These are phyloP conservation scores for Nothobranchius furzeri DNA, from an alignment of 2,113 vertebrate species.

Conservation along the genomic window DNA sequence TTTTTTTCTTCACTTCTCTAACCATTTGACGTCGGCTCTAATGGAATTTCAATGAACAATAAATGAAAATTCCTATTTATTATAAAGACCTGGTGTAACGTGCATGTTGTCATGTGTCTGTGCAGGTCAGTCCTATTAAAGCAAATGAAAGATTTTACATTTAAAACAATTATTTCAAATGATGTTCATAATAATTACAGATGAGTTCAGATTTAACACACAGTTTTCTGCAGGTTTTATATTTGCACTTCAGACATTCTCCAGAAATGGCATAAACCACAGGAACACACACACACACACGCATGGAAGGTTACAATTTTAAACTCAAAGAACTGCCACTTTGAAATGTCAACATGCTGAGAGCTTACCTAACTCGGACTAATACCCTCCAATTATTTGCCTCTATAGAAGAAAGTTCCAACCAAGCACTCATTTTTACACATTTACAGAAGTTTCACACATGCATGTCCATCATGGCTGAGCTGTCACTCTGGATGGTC, in stretches of 20 bases:
- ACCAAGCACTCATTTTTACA: background rate
- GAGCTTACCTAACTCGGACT: background rate
- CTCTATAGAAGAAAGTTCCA: background rate
- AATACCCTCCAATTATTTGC: background rate
- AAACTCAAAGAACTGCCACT: background rate
- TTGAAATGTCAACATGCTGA: slow-evolving; percentile 9
- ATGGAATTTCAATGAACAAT: background rate
- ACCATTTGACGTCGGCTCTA: background rate
- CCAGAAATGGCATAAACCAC: background rate
- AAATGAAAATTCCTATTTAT: background rate
- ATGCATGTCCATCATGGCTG: too few species aligned
- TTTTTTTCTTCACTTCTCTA: background rate
- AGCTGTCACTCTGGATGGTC: too few species aligned
- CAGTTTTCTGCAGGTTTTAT: background rate
- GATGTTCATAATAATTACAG: too few species aligned
- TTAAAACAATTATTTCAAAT: too few species aligned
- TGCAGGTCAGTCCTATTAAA: too few species aligned
- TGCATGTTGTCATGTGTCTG: too few species aligned
- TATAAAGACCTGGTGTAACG: too few species aligned
- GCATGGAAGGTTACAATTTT: background rate
- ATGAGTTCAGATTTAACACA: background rate
- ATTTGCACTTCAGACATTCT: background rate
- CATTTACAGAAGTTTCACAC: background rate
- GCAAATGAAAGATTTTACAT: too few species aligned
- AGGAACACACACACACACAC: background rate